Conservation (phyloP, 2,113 vertebrate genomes). For the Salvelinus alpinus region DNA sequence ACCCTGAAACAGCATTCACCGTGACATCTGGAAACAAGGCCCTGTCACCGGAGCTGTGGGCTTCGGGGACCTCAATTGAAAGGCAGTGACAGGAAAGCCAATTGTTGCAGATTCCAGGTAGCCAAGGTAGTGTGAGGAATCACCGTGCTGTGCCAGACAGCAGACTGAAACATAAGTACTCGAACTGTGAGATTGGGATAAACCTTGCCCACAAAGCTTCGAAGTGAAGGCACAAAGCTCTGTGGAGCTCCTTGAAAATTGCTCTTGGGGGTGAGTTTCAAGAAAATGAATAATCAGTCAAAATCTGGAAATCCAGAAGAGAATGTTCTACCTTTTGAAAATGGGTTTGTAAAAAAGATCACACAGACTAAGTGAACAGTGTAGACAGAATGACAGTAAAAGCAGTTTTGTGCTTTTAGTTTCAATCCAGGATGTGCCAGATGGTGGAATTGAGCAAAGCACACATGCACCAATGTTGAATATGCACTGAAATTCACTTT, state of each 20-base stretch:
- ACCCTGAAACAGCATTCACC: slow-evolving; percentile 1
- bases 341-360: not conserved
- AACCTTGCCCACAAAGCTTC: slow-evolving; percentile 45
- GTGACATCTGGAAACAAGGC: slow-evolving; percentile 41
- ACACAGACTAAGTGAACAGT: not conserved
- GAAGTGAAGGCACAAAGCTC: slow-evolving; percentile 28
- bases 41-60: slow-evolving; percentile 38
- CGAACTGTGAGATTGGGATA: slow-evolving; percentile 48
- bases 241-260: slow-evolving; percentile 11
- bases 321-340: not conserved
- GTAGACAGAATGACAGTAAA: not conserved
- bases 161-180: slow-evolving; percentile 47
- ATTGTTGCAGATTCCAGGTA: slow-evolving; percentile 33
- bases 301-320: not conserved
- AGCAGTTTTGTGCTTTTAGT: not conserved
- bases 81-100: slow-evolving; percentile 45
- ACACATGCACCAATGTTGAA: not conserved
- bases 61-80: slow-evolving; percentile 32
- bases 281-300: not conserved
- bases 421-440: not conserved
- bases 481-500: too few relatives aligned
- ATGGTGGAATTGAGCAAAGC: not conserved
- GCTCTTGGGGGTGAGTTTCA: not conserved
- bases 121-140: not conserved
- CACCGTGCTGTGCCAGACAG: slow-evolving; percentile 29